Percentiles rank a stretch among this genome's conserved stretches.
These are phyloP conservation scores for Manis crassicaudata DNA, from an alignment of 2,797 vertebrate species.

Conservation along the genomic window DNA sequence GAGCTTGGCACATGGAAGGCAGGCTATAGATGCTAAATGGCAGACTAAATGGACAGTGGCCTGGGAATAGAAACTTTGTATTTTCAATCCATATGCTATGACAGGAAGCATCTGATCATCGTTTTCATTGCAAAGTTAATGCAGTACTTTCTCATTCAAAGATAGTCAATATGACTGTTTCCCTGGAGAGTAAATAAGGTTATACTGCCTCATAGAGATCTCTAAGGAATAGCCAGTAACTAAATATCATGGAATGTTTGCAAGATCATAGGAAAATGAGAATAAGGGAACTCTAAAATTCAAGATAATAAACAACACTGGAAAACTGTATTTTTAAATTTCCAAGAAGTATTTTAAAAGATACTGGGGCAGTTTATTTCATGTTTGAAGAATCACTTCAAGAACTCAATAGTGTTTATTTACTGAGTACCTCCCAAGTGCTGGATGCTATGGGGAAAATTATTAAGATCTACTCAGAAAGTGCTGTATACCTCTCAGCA, in stretches of 20 bases:
- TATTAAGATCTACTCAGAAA: background rate
- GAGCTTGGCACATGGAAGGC: background rate
- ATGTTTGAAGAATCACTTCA: background rate
- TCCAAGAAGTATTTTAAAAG: background rate
- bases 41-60: background rate
- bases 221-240: background rate
- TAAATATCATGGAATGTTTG: background rate
- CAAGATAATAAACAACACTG: background rate
- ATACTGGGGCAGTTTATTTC: background rate
- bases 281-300: background rate
- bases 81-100: too few species aligned
- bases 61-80: background rate
- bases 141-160: background rate
- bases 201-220: background rate
- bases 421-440: background rate
- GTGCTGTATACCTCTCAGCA: background rate
- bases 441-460: background rate
- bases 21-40: rapidly evolving
- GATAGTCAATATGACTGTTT: background rate
- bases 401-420: background rate
- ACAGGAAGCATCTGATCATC: background rate
- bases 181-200: background rate
- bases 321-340: background rate
- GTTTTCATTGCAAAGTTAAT: background rate
- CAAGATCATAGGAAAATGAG: background rate